Evolutionary conservation across 1,140 invertebrate genomes (phyloP).

Genomic region (Nephotettix cincticeps): DNA sequence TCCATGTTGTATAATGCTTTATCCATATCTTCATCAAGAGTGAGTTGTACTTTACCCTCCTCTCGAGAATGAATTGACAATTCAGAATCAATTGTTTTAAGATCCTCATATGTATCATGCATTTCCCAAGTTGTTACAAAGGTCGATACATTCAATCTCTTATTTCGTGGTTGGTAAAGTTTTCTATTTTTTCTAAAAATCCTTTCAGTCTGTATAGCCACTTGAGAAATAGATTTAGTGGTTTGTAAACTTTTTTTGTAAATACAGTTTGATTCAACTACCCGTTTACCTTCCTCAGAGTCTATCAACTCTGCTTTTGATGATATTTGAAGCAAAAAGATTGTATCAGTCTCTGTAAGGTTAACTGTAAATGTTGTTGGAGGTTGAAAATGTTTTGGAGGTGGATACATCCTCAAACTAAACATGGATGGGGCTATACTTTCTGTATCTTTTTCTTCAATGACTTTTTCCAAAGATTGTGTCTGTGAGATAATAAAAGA

Average conservation of each 20-base stretch:
- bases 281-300: background rate
- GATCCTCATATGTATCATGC: slow-evolving; percentile 7
- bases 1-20: background rate
- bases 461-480: no score
- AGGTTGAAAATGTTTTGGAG: background rate
- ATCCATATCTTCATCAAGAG: background rate
- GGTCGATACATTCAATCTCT: background rate
- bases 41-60: background rate
- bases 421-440: background rate
- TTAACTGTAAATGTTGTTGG: background rate
- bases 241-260: background rate
- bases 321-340: background rate
- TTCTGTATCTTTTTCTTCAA: no score
- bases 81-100: background rate
- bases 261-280: background rate
- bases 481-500: no score
- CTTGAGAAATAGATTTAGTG: slow-evolving; percentile 5
- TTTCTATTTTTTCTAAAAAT: background rate
- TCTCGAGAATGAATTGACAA: background rate
- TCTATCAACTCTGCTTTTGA: background rate
- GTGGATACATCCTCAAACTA: background rate
- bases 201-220: background rate
- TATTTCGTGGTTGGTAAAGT: background rate
- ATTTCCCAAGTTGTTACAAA: slow-evolving; percentile 17
- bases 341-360: background rate